These are phyloP conservation scores for Dryoscopus gambensis DNA, from an alignment of 2,113 vertebrate genomes.

Conservation along the genomic window DNA sequence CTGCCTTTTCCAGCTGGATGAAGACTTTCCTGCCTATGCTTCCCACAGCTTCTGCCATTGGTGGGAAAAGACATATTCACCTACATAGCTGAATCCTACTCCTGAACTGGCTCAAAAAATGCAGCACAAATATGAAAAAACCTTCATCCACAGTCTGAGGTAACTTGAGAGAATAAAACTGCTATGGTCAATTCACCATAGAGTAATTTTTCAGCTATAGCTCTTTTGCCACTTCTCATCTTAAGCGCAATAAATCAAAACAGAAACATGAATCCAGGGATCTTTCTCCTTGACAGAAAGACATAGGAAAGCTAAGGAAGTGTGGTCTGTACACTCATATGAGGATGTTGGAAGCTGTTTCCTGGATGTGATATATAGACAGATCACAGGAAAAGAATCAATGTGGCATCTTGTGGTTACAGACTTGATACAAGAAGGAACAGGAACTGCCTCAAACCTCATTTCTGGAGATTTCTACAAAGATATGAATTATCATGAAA, in stretches of 20 bases:
- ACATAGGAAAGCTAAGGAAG: not conserved
- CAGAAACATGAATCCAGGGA: not conserved
- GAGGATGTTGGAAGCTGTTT: not conserved
- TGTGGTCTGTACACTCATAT: not conserved
- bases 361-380: not conserved
- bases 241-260: not conserved
- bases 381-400: not conserved
- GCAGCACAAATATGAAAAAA: not conserved
- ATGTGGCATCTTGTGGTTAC: not conserved
- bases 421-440: not conserved
- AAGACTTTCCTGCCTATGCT: not conserved
- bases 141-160: not conserved
- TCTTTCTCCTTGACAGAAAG: not conserved
- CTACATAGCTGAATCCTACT: not conserved
- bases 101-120: not conserved
- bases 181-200: not conserved
- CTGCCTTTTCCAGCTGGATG: not conserved
- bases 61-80: not conserved
- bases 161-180: not conserved
- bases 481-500: not conserved
- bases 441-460: not conserved
- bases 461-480: not conserved
- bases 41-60: not conserved
- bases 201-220: not conserved
- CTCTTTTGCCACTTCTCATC: not conserved